A percentile compares a stretch with the other conserved stretches of the same genome.
phyloP scores from a whole-genome alignment of 2,888 invertebrate genomes.

The Cybosia mesomella region DNA sequence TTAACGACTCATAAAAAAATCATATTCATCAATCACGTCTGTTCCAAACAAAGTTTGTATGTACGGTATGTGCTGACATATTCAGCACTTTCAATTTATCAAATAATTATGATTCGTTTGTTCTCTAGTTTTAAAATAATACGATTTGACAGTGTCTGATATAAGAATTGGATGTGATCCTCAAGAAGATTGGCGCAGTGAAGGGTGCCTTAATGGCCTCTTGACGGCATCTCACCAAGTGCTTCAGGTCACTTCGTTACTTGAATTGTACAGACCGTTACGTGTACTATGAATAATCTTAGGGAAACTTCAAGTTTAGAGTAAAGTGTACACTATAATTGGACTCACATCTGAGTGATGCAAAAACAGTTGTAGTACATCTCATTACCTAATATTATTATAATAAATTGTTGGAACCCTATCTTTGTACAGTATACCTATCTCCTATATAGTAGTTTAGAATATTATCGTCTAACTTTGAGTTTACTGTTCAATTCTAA shows the following conservation, averaged over 20 bases:
- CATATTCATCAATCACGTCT: slow-evolving; percentile 56
- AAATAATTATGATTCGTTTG: slow-evolving; percentile 50
- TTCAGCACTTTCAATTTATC: slow-evolving; percentile 48
- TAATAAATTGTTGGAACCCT: neutral
- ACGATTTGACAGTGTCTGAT: slow-evolving; percentile 64
- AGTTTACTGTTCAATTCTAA: neutral
- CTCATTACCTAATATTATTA: slow-evolving; percentile 24
- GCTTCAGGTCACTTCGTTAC: slow-evolving; percentile 86
- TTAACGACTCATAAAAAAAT: slow-evolving; percentile 57
- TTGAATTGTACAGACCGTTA: slow-evolving; percentile 78
- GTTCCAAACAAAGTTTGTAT: slow-evolving; percentile 51
- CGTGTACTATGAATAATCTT: slow-evolving; percentile 77
- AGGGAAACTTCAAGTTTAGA: slow-evolving; percentile 60
- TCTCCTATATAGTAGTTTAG: neutral
- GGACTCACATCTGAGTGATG: slow-evolving; percentile 37
- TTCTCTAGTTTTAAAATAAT: slow-evolving; percentile 56
- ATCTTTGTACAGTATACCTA: neutral
- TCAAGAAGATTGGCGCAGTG: slow-evolving; percentile 81
- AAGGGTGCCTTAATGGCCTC: slow-evolving; percentile 84
- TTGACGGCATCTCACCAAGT: slow-evolving; percentile 76
- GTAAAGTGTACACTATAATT: slow-evolving; percentile 58
- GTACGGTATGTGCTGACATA: slow-evolving; percentile 48
- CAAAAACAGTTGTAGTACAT: slow-evolving; percentile 23
- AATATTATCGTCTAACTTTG: slow-evolving; percentile 3
- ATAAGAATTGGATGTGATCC: slow-evolving; percentile 77